A percentile compares a stretch with the other conserved stretches of the same genome.
Evolutionary conservation across 2,113 vertebrate genomes (phyloP).

Genomic region (Mesocricetus auratus): DNA sequence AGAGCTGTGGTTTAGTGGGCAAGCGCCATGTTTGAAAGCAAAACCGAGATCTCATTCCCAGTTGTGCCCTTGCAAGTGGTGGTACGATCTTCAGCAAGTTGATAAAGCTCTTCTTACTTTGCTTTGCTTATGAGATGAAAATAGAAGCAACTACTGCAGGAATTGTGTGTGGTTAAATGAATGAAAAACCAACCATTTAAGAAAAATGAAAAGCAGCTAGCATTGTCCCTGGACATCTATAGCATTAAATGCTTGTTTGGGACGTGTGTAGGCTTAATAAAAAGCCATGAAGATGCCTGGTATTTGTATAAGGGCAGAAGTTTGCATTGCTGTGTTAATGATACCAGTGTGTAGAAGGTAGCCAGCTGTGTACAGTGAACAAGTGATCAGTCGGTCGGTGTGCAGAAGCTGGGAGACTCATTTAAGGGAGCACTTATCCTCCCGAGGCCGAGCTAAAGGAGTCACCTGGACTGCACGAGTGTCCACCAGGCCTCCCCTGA

Average conservation of each 20-base stretch:
- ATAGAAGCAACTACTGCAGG: constrained; percentile 12
- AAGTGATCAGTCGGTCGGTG: not conserved
- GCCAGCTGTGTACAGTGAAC: not conserved
- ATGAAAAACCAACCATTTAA: not conserved
- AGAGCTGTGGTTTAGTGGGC: not conserved
- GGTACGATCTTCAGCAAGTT: not conserved
- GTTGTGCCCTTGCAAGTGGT: not conserved
- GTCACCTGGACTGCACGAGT: not conserved
- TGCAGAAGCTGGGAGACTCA: not conserved
- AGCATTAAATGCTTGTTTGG: not conserved
- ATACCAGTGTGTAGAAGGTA: not conserved
- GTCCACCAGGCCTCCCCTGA: not conserved
- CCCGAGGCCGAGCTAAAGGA: not conserved
- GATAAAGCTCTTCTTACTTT: constrained; percentile 1
- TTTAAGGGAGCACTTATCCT: not conserved
- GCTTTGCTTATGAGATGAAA: constrained; percentile 19
- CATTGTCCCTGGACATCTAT: not conserved
- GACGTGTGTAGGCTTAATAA: constrained; percentile 16
- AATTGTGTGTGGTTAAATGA: not conserved
- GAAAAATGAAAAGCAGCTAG: not conserved
- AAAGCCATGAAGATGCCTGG: not conserved
- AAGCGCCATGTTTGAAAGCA: not conserved
- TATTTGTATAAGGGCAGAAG: not conserved
- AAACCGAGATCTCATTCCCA: not conserved
- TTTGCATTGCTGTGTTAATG: not conserved